These are phyloP conservation scores for Drosophila neoperkinsi DNA, from an alignment of 2,888 invertebrate genomes.

Conservation along the genomic window DNA sequence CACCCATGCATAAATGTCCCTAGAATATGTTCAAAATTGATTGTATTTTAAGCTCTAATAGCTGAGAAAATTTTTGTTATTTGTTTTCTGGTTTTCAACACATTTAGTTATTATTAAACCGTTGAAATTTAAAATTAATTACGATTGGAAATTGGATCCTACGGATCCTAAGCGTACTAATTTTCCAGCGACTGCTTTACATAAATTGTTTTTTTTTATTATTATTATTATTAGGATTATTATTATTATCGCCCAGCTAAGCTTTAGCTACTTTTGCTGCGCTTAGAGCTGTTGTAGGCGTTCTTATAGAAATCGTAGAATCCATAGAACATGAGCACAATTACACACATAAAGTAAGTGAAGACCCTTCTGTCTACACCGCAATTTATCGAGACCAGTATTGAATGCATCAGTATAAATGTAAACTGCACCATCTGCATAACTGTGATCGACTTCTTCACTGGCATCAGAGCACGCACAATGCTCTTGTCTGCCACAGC, in stretches of 20 bases:
- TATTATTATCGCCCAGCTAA: conserved; percentile 2
- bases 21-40: background rate
- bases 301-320: conserved; percentile 90
- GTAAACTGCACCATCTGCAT: conserved; percentile 91
- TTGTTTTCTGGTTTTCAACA: background rate
- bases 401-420: conserved; percentile 87
- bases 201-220: background rate
- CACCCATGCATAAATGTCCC: background rate
- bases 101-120: background rate
- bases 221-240: background rate
- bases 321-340: conserved; percentile 89
- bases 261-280: conserved; percentile 5
- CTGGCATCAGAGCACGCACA: conserved; percentile 86
- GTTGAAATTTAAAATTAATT: background rate
- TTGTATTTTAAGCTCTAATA: background rate
- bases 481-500: conserved; percentile 87
- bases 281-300: conserved; percentile 85
- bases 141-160: background rate
- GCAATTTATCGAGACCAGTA: conserved; percentile 85
- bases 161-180: background rate
- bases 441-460: conserved; percentile 88
- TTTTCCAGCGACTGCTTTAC: background rate
- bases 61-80: background rate
- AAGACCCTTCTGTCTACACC: conserved; percentile 86
- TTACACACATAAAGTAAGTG: conserved; percentile 87